Evolutionary conservation across 2,888 invertebrate genomes (phyloP), one percentile per base, ranked within the genome.

Genomic region (Rutpela maculata): DNA sequence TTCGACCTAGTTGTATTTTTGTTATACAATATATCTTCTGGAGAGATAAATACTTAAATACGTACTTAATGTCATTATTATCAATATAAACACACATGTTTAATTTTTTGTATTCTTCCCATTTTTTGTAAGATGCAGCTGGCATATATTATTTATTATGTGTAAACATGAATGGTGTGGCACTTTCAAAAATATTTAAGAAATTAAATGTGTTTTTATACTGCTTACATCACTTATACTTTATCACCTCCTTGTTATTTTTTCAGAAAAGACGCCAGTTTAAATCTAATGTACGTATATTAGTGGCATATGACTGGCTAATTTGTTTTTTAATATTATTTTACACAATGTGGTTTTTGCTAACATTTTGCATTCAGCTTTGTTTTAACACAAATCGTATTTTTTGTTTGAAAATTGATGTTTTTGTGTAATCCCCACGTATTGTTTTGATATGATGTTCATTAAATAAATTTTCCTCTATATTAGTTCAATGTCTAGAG

Each of bases 11-110:
- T 50, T 50, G 12, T 50, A 15, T 5, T 50, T 50, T 50, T n/a
- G 7, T 50, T 50, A 50, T 50, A 50, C n/a, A 50, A 50, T 50
- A 50, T 50, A 50, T 50, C 12, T 50, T 50, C 50, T n/a, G n/a
- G 6, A 50, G n/a, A 50, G 50, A 50, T 50, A 50, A 50, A 50
- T n/a, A 50, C n/a, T n/a, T 50, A 50, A 50, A 50, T n/a, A 50
- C n/a, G 15, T 50, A 50, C 50, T 50, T 50, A 50, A 5, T 50
- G n/a, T 50, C n/a, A 7, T 50, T 50, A 50, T 50, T 50, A 43
- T 43, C 15, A 50, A 50, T n/a, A 50, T 50, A 15, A 50, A 50
- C 50, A 50, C 50, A 50, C n/a, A 50, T 50, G 50, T 15, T 50
- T 50, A 43, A 43, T 15, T n/a, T 50, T 50, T 50, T n/a, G 15